Evolutionary conservation across 2,113 vertebrate species (phyloP), one percentile per base, ranked within the genome.

Genomic region (Melanotaenia duboulayi): DNA sequence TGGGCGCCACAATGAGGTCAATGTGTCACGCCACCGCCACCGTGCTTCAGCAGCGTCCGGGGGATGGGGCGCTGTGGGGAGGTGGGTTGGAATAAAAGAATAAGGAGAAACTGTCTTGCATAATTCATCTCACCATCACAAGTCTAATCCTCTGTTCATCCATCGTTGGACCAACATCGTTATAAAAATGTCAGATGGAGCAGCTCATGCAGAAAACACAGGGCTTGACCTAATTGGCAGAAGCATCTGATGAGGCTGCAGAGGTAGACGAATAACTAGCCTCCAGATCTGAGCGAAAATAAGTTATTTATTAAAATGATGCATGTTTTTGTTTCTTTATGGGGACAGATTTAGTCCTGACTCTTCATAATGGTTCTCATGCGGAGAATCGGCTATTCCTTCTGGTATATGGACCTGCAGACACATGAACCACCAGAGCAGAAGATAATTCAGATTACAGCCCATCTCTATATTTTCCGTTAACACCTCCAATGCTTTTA

Each of bases 401-500:
- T 8, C 25, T 57, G n/a, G 24, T 7, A 37, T 37, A n/a, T 20
- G 2, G n/a, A 67, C 12, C 46, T 42, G 39, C 48, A 28, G 23
- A 66, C 20, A 46, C 14, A 11, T 50, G 17, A 71, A 16, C 61
- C 62, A 46, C 56, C 52, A 42, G 16, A 19, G 61, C 56, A 59
- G 37, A 67, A 23, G 81, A 81, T 85, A 42, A 64, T 3, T 61
- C 35, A 77, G 76, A 80, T 89, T 67, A 58, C 71, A 60, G 48
- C 11, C 55, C 69, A 65, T 78, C 81, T 80, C 66, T 63, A 82
- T 77, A 86, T 74, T 83, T 78, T 71, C 71, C 44, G 68, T 77
- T 82, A 85, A 88, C 74, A 74, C 74, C 72, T 85, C 69, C 69
- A 80, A 62, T 90, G 82, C 82, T 80, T 88, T 71, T 12, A 79